These are phyloP conservation scores for Drosophila yakuba DNA, from an alignment of 1,140 invertebrate species.

Conservation along the genomic window DNA sequence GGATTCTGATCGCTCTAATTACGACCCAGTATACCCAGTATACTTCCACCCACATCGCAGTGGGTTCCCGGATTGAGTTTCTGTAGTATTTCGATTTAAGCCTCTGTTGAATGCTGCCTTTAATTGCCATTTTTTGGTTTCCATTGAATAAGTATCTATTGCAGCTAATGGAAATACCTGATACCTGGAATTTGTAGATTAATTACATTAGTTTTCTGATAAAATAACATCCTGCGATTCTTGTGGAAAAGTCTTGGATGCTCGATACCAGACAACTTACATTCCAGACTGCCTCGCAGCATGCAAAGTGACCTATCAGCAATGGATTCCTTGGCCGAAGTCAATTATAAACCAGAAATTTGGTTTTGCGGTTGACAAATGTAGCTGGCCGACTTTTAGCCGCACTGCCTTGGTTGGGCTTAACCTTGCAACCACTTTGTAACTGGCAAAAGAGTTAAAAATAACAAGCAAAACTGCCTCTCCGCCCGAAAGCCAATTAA, in stretches of 20 bases:
- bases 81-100: constrained; percentile 16
- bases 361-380: constrained; percentile 10
- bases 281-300: too few species aligned
- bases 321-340: neutral
- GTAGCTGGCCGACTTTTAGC: neutral
- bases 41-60: neutral
- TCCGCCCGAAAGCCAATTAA: constrained; percentile 56
- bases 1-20: constrained; percentile 32
- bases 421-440: constrained; percentile 2
- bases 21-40: neutral
- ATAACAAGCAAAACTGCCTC: constrained; percentile 18
- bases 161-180: neutral
- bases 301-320: too few species aligned
- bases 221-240: too few species aligned
- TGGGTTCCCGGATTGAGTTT: neutral
- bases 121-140: constrained; percentile 14
- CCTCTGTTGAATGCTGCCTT: too few species aligned
- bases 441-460: constrained; percentile 18
- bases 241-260: too few species aligned
- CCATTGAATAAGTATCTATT: constrained; percentile 6
- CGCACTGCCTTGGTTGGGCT: neutral
- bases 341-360: neutral
- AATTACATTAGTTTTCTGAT: neutral
- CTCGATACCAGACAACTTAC: too few species aligned
- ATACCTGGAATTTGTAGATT: neutral